A percentile compares a stretch with the other conserved stretches of the same genome.
These are phyloP conservation scores for Meloe dianella DNA, from an alignment of 2,888 invertebrate species.

Conservation along the genomic window DNA sequence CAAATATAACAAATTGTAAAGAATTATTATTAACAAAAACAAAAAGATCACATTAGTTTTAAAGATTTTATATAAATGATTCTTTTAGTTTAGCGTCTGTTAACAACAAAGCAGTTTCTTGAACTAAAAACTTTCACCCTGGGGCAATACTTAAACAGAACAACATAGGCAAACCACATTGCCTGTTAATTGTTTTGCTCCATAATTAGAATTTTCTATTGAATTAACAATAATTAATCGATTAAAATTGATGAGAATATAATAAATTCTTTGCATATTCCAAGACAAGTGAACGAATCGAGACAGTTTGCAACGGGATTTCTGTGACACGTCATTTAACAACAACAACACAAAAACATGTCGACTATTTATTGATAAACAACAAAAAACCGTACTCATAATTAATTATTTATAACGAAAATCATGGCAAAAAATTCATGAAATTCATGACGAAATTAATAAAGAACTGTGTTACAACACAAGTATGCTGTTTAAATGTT, in stretches of 20 bases:
- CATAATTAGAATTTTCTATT: neutral
- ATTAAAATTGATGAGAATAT: neutral
- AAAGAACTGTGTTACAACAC: neutral
- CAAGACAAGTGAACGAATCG: no score
- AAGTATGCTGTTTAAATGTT: neutral
- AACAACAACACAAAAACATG: slow-evolving; percentile 17
- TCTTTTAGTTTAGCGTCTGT: neutral
- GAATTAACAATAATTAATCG: neutral
- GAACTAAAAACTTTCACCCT: slow-evolving; percentile 25
- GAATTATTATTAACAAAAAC: slow-evolving; percentile 6
- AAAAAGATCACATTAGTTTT: neutral
- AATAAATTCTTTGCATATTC: neutral
- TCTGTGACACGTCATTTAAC: slow-evolving; percentile 30
- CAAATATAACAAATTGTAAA: slow-evolving; percentile 1
- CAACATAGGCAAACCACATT: slow-evolving; percentile 10
- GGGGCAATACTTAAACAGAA: neutral
- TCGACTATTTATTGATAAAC: slow-evolving; percentile 3
- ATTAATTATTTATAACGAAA: neutral
- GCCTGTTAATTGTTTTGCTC: slow-evolving; percentile 2
- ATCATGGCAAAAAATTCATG: neutral
- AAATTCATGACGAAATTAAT: neutral
- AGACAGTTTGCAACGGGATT: slow-evolving; percentile 21
- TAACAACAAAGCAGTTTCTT: slow-evolving; percentile 26
- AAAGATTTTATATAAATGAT: no score
- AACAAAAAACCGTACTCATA: slow-evolving; percentile 4